Percentiles rank a stretch among this genome's conserved stretches.
These are phyloP conservation scores for Diorhabda carinulata DNA, from an alignment of 1,140 invertebrate species.

Conservation along the genomic window DNA sequence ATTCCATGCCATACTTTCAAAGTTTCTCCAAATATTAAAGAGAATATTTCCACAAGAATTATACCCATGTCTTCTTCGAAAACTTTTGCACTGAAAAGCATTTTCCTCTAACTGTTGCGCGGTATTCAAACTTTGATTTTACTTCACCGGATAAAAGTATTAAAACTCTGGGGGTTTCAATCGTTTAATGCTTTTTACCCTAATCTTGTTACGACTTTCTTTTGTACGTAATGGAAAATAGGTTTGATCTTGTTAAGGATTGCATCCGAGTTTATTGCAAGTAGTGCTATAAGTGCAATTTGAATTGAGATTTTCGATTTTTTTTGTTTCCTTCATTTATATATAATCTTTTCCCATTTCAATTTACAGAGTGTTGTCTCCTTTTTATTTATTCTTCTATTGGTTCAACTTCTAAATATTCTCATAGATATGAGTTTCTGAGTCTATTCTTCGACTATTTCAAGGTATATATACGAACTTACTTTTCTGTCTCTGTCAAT, in stretches of 20 bases:
- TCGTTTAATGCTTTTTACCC: constrained; percentile 9
- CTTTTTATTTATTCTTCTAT: too few relatives aligned
- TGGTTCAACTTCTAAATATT: too few relatives aligned
- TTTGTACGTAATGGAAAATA: constrained; percentile 5
- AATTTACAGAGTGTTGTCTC: too few relatives aligned
- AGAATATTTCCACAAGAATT: not conserved
- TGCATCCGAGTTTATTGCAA: not conserved
- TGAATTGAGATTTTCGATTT: too few relatives aligned
- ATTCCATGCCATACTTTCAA: not conserved
- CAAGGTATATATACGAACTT: too few relatives aligned
- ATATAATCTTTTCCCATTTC: too few relatives aligned
- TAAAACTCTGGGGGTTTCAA: constrained; percentile 10
- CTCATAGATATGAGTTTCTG: too few relatives aligned
- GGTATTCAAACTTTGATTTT: constrained; percentile 8
- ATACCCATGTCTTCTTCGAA: not conserved
- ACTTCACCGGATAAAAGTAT: constrained; percentile 10
- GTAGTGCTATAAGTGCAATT: not conserved
- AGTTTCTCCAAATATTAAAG: not conserved
- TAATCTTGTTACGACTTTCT: constrained; percentile 9
- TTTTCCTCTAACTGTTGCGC: constrained; percentile 12
- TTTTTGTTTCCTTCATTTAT: too few relatives aligned
- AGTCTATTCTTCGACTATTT: too few relatives aligned
- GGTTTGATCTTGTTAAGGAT: constrained; percentile 1
- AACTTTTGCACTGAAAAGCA: constrained; percentile 4
- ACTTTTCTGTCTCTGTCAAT: too few relatives aligned